A percentile compares a stretch with the other conserved stretches of the same genome.
Evolutionary conservation across 1,140 invertebrate species (phyloP).

Genomic region (Diprion similis): DNA sequence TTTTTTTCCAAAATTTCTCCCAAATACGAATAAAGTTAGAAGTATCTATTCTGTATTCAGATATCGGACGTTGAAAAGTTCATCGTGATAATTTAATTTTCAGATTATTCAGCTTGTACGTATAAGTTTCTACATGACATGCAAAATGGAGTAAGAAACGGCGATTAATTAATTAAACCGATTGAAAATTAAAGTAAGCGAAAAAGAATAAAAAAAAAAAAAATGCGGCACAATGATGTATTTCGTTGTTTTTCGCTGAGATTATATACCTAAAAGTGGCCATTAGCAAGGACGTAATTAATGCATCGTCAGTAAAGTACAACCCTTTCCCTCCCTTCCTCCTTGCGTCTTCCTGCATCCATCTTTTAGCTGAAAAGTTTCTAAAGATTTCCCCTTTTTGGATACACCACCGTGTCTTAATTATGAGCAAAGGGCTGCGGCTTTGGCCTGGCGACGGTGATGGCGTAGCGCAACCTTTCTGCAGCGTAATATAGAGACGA

Average conservation of each 20-base stretch:
- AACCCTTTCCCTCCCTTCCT: slow-evolving; percentile 29
- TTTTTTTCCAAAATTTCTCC: too few relatives aligned
- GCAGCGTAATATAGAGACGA: slow-evolving; percentile 21
- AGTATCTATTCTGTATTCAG: too few relatives aligned
- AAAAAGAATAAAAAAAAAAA: too few relatives aligned
- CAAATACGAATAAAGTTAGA: not conserved
- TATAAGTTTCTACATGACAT: too few relatives aligned
- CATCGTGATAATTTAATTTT: too few relatives aligned
- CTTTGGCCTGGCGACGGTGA: not conserved
- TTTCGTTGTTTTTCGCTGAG: too few relatives aligned
- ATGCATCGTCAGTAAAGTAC: slow-evolving; percentile 46
- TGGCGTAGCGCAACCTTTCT: slow-evolving; percentile 6
- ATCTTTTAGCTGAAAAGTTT: slow-evolving; percentile 54
- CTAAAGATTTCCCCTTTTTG: slow-evolving; percentile 42
- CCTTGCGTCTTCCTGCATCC: slow-evolving; percentile 54
- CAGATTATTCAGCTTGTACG: too few relatives aligned
- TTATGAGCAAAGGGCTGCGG: slow-evolving; percentile 38
- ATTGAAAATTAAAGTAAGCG: too few relatives aligned
- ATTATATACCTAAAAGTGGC: slow-evolving; percentile 23
- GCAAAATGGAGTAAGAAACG: too few relatives aligned
- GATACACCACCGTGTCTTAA: slow-evolving; percentile 42
- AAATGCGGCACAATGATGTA: too few relatives aligned
- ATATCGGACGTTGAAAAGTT: too few relatives aligned
- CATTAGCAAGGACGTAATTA: slow-evolving; percentile 53
- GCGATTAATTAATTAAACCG: too few relatives aligned